Conservation (phyloP, 2,797 vertebrate genomes). For the Anas georgica region DNA sequence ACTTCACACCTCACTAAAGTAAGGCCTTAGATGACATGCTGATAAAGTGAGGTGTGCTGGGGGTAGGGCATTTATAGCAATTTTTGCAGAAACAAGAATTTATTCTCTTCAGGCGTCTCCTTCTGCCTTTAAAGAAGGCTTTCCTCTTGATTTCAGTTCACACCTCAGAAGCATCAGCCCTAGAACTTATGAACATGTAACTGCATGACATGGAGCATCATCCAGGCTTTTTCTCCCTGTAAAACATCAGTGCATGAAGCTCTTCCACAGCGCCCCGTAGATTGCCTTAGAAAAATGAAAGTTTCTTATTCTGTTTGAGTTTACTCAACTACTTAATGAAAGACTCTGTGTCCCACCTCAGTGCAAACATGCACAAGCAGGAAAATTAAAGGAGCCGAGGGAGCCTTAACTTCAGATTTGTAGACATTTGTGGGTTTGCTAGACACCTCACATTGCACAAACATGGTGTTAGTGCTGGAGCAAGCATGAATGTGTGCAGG, state of each 20-base stretch:
- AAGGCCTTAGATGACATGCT: neutral
- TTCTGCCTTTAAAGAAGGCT: neutral
- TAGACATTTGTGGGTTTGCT: constrained; percentile 30
- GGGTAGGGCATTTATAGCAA: neutral
- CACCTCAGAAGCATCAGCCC: neutral
- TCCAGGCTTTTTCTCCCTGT: neutral
- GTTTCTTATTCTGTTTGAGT: neutral
- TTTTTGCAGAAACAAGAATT: neutral
- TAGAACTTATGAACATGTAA: accelerated
- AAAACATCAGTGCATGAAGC: accelerated
- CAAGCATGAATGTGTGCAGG: neutral
- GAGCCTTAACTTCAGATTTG: constrained; percentile 34
- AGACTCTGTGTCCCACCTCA: neutral
- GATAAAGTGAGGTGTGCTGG: neutral
- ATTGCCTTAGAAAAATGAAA: neutral
- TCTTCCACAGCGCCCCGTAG: neutral
- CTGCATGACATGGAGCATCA: neutral
- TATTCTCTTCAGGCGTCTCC: neutral
- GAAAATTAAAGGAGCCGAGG: constrained; percentile 1
- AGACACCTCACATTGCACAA: neutral
- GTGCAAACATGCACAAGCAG: neutral
- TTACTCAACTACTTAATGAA: neutral
- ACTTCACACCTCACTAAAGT: neutral
- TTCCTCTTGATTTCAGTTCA: neutral
- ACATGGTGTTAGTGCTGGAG: neutral